Evolutionary conservation across 1,140 invertebrate genomes (phyloP), one percentile per base, ranked within the genome.

Genomic region (Drosophila truncata): DNA sequence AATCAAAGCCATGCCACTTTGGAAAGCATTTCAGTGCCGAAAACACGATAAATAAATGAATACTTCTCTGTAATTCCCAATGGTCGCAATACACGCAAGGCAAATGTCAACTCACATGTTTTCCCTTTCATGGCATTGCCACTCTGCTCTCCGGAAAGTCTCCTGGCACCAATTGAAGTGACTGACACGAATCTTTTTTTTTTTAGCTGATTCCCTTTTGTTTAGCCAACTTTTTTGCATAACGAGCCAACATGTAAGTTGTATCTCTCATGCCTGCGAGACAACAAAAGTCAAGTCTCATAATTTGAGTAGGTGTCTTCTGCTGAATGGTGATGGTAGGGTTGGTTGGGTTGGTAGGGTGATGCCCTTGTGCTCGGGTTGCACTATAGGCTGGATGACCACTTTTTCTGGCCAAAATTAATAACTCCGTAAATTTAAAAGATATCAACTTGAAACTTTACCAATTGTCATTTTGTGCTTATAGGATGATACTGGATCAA

Each of bases 91-190:
- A 39, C 49, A 23, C 49, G 37, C 31, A 67, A 23, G 37, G 49
- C 41, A 50, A 35, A 37, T 65, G 52, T 37, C 50, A 41, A 39
- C 37, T 41, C 41, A 47, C 60, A 75, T 72, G 42, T 39, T 71
- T 33, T 39, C 14, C 11, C 31, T 57, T 60, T 58, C 52, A 74
- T 42, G 44, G 33, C 31, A 33, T 13, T 47, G 3, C 27, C 10
- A 39, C 18, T 42, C 35, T 27, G 23, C 27, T 29, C 27, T 16
- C 27, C 20, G 18, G 41, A 27, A 49, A 70, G 37, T 63, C 72
- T 78, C 66, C 23, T 58, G 71, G 66, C 55, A 61, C 60, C 66
- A 80, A 72, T 80, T 84, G 61, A 77, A 84, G 55, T 77, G 80
- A 66, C 65, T 71, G 76, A 60, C 74, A 60, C 54, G 64, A 79